Evolutionary conservation across 1,140 invertebrate genomes (phyloP).

Genomic region (Macrocentrus cingulum): DNA sequence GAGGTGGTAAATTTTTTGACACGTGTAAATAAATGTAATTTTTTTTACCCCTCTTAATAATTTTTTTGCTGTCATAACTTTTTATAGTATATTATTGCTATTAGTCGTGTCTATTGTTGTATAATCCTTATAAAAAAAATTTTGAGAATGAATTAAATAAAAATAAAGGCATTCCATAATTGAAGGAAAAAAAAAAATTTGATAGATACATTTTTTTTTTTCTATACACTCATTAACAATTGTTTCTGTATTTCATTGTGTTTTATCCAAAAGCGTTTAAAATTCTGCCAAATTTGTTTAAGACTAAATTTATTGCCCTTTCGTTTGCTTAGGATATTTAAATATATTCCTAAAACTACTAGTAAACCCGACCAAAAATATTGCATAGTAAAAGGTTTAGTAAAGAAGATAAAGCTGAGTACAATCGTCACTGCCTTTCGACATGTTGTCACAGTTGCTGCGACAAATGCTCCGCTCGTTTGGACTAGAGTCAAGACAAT

Average conservation of each 20-base stretch:
- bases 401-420: slow-evolving; percentile 90
- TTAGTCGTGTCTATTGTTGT: slow-evolving; percentile 18
- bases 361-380: slow-evolving; percentile 88
- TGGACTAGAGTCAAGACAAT: slow-evolving; percentile 86
- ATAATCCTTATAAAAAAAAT: slow-evolving; percentile 11
- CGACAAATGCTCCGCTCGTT: slow-evolving; percentile 84
- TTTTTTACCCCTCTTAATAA: slow-evolving; percentile 1
- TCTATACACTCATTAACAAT: slow-evolving; percentile 41
- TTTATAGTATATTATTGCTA: slow-evolving; percentile 16
- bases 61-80: background rate
- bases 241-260: slow-evolving; percentile 42
- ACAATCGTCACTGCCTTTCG: slow-evolving; percentile 91
- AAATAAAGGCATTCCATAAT: slow-evolving; percentile 21
- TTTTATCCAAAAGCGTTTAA: slow-evolving; percentile 35
- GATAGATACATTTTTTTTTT: background rate
- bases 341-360: slow-evolving; percentile 86
- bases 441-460: slow-evolving; percentile 86
- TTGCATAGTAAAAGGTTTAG: slow-evolving; percentile 91
- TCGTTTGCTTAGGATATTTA: slow-evolving; percentile 85
- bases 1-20: background rate
- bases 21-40: slow-evolving; percentile 25
- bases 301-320: slow-evolving; percentile 27
- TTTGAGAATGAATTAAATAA: slow-evolving; percentile 14
- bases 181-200: background rate
- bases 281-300: slow-evolving; percentile 25